Conservation (phyloP, 2,113 vertebrate species). For the Scophthalmus maximus region DNA sequence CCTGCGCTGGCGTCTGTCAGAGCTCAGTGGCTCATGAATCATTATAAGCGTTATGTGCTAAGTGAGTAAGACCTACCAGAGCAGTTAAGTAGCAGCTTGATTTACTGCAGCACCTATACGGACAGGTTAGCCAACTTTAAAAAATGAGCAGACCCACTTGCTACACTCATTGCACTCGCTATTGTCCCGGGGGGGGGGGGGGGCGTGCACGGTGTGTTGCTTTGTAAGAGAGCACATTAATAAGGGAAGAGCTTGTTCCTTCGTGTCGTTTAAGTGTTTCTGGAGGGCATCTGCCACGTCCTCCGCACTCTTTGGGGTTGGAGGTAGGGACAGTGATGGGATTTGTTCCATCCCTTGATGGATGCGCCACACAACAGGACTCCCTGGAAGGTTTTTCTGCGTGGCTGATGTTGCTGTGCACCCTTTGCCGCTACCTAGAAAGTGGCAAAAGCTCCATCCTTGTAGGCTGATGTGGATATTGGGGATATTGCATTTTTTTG, state of each 20-base stretch:
- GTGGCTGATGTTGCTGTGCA: neutral
- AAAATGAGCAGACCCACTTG: conserved; percentile 64
- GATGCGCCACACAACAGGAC: conserved; percentile 54
- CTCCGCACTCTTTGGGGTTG: conserved; percentile 54
- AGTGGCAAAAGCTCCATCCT: neutral
- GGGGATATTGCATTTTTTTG: neutral
- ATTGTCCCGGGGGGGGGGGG: conserved; percentile 55
- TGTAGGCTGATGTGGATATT: neutral
- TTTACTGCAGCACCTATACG: conserved; percentile 67
- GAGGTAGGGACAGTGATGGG: conserved; percentile 40
- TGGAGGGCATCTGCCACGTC: conserved; percentile 69
- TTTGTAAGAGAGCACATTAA: conserved; percentile 79
- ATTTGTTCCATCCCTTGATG: conserved; percentile 69
- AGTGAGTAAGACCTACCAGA: conserved; percentile 47
- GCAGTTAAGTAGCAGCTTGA: conserved; percentile 63
- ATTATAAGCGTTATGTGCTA: conserved; percentile 39
- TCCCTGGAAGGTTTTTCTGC: neutral
- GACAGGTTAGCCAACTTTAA: conserved; percentile 71
- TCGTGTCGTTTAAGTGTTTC: conserved; percentile 73
- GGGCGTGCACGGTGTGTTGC: conserved; percentile 49
- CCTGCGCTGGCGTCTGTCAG: conserved; percentile 6
- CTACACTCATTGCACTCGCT: conserved; percentile 57
- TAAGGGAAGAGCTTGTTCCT: conserved; percentile 75
- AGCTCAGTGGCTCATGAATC: conserved; percentile 44
- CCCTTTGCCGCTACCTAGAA: neutral